Evolutionary conservation across 92 coral and sea anemone species (phyloP).

Genomic region (Phenganax subtilis): DNA sequence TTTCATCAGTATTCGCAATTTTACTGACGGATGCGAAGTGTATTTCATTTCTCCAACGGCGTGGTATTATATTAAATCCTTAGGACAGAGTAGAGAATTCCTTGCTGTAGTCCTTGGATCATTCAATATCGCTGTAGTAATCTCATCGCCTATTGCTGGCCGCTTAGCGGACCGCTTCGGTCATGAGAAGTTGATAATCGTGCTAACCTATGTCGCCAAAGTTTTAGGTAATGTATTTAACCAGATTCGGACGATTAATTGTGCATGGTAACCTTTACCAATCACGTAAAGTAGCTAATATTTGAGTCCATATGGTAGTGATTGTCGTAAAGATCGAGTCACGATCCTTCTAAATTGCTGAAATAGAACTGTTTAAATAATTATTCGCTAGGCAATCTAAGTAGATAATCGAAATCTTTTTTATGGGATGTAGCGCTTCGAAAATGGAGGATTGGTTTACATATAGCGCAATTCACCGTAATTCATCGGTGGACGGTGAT

Average conservation of each 20-base stretch:
- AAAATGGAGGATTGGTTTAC: too few species aligned
- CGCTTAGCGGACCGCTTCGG: constrained; percentile 11
- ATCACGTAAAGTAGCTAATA: too few species aligned
- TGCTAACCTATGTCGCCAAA: background rate
- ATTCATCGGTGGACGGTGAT: too few species aligned
- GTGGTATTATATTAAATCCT: constrained; percentile 27
- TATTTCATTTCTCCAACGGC: constrained; percentile 21
- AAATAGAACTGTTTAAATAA: too few species aligned
- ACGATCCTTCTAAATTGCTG: too few species aligned
- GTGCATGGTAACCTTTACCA: too few species aligned
- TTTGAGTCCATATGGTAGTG: too few species aligned
- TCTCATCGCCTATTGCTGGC: constrained; percentile 3
- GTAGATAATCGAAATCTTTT: too few species aligned
- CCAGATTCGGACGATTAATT: background rate
- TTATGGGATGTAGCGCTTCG: too few species aligned
- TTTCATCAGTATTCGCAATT: background rate
- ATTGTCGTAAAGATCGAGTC: too few species aligned
- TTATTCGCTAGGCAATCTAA: too few species aligned
- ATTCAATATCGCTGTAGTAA: background rate
- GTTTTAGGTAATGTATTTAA: constrained; percentile 1
- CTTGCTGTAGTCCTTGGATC: constrained; percentile 9
- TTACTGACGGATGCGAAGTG: background rate
- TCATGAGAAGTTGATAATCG: background rate
- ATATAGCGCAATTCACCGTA: too few species aligned
- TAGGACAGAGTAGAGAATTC: constrained; percentile 5